These are phyloP conservation scores for Cotesia congregata DNA, from an alignment of 2,888 invertebrate species.

Conservation along the genomic window DNA sequence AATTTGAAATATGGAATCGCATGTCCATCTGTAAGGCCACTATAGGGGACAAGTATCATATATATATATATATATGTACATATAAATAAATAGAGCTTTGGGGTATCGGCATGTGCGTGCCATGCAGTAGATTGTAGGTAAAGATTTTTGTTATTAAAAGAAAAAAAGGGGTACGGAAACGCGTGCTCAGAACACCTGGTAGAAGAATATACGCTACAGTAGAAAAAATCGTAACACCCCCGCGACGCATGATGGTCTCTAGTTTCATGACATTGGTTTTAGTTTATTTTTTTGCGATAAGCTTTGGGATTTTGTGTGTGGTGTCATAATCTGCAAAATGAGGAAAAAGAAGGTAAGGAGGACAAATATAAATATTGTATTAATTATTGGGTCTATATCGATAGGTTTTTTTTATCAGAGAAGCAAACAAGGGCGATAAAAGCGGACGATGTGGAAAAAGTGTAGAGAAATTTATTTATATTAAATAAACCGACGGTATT, in stretches of 20 bases:
- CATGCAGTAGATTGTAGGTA: slow-evolving; percentile 29
- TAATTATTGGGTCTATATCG: too few relatives aligned
- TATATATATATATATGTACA: background rate
- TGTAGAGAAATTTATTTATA: slow-evolving; percentile 10
- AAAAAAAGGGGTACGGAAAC: slow-evolving; percentile 31
- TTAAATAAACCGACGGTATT: background rate
- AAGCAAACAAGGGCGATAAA: background rate
- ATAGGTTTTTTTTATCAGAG: background rate
- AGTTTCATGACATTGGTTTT: too few relatives aligned
- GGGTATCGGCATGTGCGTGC: slow-evolving; percentile 29
- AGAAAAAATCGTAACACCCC: slow-evolving; percentile 14
- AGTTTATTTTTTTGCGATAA: too few relatives aligned
- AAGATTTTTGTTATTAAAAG: slow-evolving; percentile 28
- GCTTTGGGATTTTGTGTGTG: too few relatives aligned
- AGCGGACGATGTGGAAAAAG: background rate
- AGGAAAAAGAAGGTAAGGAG: too few relatives aligned
- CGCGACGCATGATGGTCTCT: background rate
- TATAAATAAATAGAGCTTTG: slow-evolving; percentile 16
- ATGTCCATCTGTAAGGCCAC: slow-evolving; percentile 41
- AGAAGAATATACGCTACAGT: background rate
- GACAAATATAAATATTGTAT: too few relatives aligned
- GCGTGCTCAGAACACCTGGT: slow-evolving; percentile 45
- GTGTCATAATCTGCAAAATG: too few relatives aligned
- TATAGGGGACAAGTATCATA: slow-evolving; percentile 15
- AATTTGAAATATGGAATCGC: slow-evolving; percentile 32